A percentile compares a stretch with the other conserved stretches of the same genome.
Conservation (phyloP, 2,888 invertebrate species). For the Fragum fragum region DNA sequence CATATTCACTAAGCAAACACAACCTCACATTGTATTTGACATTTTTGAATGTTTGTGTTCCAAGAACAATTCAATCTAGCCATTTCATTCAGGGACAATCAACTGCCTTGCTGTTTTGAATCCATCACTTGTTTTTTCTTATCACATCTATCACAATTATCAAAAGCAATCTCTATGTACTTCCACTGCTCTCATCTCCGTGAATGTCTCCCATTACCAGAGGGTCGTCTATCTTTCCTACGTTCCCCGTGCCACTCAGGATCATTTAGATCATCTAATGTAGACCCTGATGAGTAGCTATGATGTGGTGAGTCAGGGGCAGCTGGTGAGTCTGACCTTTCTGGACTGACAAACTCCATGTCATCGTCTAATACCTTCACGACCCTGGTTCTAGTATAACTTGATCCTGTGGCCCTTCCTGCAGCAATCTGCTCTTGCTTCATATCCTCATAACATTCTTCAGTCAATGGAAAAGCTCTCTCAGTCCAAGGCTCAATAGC, state of each 20-base stretch:
- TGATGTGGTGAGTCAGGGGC: conserved; percentile 75
- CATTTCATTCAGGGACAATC: not conserved
- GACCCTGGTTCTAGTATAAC: conserved; percentile 41
- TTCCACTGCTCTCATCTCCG: conserved; percentile 47
- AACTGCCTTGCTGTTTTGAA: not conserved
- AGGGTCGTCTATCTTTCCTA: conserved; percentile 44
- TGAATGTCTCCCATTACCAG: conserved; percentile 43
- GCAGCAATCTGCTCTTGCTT: conserved; percentile 63
- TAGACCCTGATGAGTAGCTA: conserved; percentile 76
- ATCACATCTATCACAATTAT: conserved; percentile 10
- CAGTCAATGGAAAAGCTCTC: conserved; percentile 82
- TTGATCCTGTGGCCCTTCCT: conserved; percentile 29
- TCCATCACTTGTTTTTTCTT: not conserved
- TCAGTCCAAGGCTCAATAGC: conserved; percentile 77
- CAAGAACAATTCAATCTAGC: not conserved
- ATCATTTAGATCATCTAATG: conserved; percentile 80
- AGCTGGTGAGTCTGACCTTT: conserved; percentile 47
- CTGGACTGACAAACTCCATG: conserved; percentile 61
- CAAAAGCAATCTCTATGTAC: not conserved
- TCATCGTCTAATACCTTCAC: conserved; percentile 57
- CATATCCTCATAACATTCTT: conserved; percentile 78
- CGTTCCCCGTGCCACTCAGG: conserved; percentile 81
- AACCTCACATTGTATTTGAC: too few species aligned
- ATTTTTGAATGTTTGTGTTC: too few species aligned
- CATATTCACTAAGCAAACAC: too few species aligned